A percentile compares a stretch with the other conserved stretches of the same genome.
Evolutionary conservation across 2,797 vertebrate species (phyloP).

Genomic region (Chromobotia macracanthus): DNA sequence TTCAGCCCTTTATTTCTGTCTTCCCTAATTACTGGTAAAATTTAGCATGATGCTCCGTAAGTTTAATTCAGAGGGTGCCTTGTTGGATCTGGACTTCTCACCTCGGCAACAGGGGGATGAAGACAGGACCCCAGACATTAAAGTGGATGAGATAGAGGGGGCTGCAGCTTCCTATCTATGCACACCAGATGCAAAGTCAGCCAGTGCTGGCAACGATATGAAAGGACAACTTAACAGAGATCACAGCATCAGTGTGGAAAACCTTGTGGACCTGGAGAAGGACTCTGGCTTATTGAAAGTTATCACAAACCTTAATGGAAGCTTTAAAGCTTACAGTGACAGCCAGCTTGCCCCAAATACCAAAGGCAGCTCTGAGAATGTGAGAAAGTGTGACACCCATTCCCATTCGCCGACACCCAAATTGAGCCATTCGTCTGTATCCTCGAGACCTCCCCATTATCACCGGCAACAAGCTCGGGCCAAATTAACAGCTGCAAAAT

Average conservation of each 20-base stretch:
- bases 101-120: constrained; percentile 65
- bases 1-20: constrained; percentile 24
- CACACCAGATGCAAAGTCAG: constrained; percentile 50
- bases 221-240: constrained; percentile 64
- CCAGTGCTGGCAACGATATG: rapidly evolving
- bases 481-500: constrained; percentile 75
- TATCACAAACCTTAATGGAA: constrained; percentile 58
- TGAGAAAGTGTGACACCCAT: constrained; percentile 55
- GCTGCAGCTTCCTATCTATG: background rate
- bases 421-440: constrained; percentile 39
- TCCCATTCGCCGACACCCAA: constrained; percentile 34
- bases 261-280: constrained; percentile 62
- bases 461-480: constrained; percentile 61
- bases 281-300: constrained; percentile 61
- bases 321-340: constrained; percentile 83
- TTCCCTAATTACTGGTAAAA: background rate
- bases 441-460: constrained; percentile 53
- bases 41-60: constrained; percentile 67
- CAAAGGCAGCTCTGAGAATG: constrained; percentile 56
- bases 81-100: constrained; percentile 75
- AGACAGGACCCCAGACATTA: constrained; percentile 19
- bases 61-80: constrained; percentile 79
- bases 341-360: constrained; percentile 71
- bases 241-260: constrained; percentile 72
- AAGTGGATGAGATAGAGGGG: background rate